These are phyloP conservation scores for Vesta saturnalis DNA, from an alignment of 2,888 invertebrate species.

Conservation along the genomic window DNA sequence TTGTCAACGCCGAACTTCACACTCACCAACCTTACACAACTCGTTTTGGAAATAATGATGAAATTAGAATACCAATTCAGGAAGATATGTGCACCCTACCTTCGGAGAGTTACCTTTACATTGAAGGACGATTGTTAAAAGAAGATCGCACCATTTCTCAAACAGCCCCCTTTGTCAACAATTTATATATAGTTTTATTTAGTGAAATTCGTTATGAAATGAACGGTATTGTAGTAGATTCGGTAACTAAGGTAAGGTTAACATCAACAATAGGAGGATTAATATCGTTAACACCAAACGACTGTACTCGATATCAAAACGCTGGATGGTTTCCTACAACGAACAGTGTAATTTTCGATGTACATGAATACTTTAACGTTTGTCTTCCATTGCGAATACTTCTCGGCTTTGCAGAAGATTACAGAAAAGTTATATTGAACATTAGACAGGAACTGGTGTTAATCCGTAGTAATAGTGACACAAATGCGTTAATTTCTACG, in stretches of 20 bases:
- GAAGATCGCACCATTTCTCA: too few species aligned
- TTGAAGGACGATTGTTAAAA: too few species aligned
- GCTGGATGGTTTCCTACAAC: too few species aligned
- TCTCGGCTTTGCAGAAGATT: conserved; percentile 55
- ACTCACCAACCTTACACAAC: conserved; percentile 17
- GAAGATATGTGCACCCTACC: conserved; percentile 15
- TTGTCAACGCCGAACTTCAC: too few species aligned
- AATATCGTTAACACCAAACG: too few species aligned
- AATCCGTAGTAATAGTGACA: not conserved
- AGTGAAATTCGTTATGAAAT: conserved; percentile 18
- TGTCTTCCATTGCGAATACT: conserved; percentile 37
- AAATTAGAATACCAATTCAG: conserved; percentile 21
- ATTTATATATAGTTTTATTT: too few species aligned
- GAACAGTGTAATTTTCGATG: too few species aligned
- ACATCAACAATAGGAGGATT: conserved; percentile 54
- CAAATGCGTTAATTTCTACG: not conserved
- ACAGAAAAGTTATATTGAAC: conserved; percentile 54
- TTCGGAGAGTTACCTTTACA: conserved; percentile 1
- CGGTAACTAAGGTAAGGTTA: conserved; percentile 51
- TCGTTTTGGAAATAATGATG: conserved; percentile 10
- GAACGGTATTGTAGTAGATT: conserved; percentile 49
- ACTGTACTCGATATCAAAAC: too few species aligned
- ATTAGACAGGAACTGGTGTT: conserved; percentile 55
- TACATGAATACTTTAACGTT: conserved; percentile 3
- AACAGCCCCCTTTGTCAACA: too few species aligned